Evolutionary conservation across 2,113 vertebrate genomes (phyloP), one percentile per base, ranked within the genome.

Genomic region (Verasper variegatus): DNA sequence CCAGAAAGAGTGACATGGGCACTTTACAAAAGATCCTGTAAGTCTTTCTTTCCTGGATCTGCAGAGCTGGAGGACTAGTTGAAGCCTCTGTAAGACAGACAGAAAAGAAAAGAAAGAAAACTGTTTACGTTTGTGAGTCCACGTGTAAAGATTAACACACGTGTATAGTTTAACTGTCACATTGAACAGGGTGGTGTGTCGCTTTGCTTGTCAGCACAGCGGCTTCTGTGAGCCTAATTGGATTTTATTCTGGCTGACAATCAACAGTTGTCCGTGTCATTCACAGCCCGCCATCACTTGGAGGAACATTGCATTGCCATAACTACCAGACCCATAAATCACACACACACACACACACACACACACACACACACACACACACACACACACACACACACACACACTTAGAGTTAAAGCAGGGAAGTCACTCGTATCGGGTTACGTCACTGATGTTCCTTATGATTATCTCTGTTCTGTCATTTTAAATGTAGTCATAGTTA

Each of bases 171-270:
- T 3, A 55, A n/a, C 52, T 55, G n/a, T 23, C 52, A 55, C 52
- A 55, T 55, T 55, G 35, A 10, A n/a, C 20, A 21, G 2, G 52
- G n/a, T 12, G 52, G 10, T 10, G 18, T 51, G 5, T 51, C 49
- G 17, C 18, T 54, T 49, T 59, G 61, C 51, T 35, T 59, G 6
- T 2, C 6, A 10, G 40, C 40, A 42, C 1, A 13, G n/a, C 20
- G 8, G 49, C 66, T 3, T 47, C 80, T 51, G 40, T 71, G 80
- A 7, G 31, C 27, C 65, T 71, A 61, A 77, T 58, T 20, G 45
- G 47, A 59, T 64, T 60, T 74, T 47, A 57, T 56, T 78, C 49
- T 63, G 64, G 80, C 76, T 78, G 81, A 85, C 82, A 24, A 81
- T 86, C 47, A 23, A 54, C 23, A 0, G 70, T 73, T 74, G 60